phyloP scores from a whole-genome alignment of 2,113 vertebrate species.

The Bufo gargarizans region DNA sequence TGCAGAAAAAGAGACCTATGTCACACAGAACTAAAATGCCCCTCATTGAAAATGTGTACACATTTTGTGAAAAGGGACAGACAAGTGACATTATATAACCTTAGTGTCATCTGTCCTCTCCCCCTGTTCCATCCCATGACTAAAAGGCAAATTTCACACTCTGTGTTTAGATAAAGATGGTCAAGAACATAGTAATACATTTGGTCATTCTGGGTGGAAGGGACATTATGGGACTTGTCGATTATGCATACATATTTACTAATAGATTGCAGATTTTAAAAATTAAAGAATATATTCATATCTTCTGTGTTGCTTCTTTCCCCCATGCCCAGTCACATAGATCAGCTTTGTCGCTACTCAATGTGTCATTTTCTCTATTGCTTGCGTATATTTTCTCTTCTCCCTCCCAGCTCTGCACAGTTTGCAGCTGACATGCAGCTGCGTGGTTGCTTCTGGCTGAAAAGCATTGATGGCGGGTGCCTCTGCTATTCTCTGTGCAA shows the following conservation, averaged over 20 bases:
- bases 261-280: neutral
- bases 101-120: conserved; percentile 36
- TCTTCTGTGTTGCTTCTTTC: neutral
- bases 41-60: conserved; percentile 16
- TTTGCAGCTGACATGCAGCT: conserved; percentile 51
- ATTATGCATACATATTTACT: neutral
- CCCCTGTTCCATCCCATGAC: conserved; percentile 29
- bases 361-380: conserved; percentile 39
- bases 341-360: conserved; percentile 11
- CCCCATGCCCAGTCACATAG: neutral
- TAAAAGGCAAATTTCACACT: conserved; percentile 23
- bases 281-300: neutral
- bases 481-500: conserved; percentile 15
- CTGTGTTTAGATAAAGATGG: neutral
- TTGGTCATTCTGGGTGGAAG: neutral
- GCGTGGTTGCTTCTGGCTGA: conserved; percentile 40
- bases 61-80: conserved; percentile 1
- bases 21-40: neutral
- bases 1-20: conserved; percentile 37
- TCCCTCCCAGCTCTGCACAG: neutral
- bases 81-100: conserved; percentile 49
- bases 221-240: neutral
- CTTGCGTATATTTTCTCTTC: conserved; percentile 11
- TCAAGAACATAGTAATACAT: neutral
- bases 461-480: conserved; percentile 36